phyloP scores from a whole-genome alignment of 2,888 invertebrate genomes.

The Lysandra coridon region DNA sequence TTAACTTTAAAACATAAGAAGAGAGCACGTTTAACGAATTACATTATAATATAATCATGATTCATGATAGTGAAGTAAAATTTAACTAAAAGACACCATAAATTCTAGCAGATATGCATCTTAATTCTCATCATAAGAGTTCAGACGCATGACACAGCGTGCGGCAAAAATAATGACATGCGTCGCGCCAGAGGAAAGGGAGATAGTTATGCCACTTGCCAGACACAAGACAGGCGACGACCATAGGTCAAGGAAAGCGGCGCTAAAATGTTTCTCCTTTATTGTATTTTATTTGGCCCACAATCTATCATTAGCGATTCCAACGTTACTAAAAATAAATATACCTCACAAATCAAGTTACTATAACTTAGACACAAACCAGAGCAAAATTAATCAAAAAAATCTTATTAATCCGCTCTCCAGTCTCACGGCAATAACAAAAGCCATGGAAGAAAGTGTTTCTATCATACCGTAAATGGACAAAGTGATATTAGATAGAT shows the following conservation, averaged over 20 bases:
- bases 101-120: neutral
- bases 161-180: constrained; percentile 16
- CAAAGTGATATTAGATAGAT: constrained; percentile 4
- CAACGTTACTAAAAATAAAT: neutral
- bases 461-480: constrained; percentile 27
- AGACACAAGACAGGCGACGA: constrained; percentile 42
- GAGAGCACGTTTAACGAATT: neutral
- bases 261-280: constrained; percentile 39
- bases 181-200: constrained; percentile 40
- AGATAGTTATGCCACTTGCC: constrained; percentile 42
- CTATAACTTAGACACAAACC: neutral
- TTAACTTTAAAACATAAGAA: neutral
- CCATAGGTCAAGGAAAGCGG: constrained; percentile 62
- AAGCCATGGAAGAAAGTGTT: constrained; percentile 26
- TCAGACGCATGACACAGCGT: neutral
- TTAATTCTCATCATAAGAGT: neutral
- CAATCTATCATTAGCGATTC: neutral
- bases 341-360: neutral
- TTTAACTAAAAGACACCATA: constrained; percentile 34
- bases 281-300: neutral
- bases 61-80: neutral
- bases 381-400: neutral
- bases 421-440: constrained; percentile 19
- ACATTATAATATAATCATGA: too few relatives aligned
- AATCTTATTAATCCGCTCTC: constrained; percentile 9